These are phyloP conservation scores for Synergus gifuensis DNA, from an alignment of 2,888 invertebrate genomes.

Conservation along the genomic window DNA sequence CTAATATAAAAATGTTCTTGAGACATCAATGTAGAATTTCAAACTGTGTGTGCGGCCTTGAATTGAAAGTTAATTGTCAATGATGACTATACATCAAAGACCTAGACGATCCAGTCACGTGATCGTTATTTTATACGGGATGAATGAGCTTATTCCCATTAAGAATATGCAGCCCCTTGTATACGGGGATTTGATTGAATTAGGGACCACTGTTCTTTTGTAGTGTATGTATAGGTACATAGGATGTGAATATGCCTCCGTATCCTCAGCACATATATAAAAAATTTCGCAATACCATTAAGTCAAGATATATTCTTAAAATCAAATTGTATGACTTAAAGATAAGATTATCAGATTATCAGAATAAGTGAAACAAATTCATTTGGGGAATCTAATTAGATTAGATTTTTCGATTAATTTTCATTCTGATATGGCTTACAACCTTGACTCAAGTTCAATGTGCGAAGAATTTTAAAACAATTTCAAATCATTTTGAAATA, in stretches of 20 bases:
- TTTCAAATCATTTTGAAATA: not conserved
- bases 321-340: not conserved
- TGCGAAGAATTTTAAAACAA: not conserved
- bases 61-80: constrained; percentile 68
- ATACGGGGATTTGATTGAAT: constrained; percentile 32
- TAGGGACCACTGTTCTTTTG: constrained; percentile 35
- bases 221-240: constrained; percentile 19
- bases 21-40: constrained; percentile 45
- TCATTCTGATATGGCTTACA: not conserved
- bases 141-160: constrained; percentile 71
- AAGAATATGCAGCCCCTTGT: constrained; percentile 50
- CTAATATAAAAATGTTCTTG: constrained; percentile 46
- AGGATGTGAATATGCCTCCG: constrained; percentile 32
- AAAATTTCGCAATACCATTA: not conserved
- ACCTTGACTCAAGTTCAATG: not conserved
- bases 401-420: not conserved
- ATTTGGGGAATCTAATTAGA: not conserved
- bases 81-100: constrained; percentile 64
- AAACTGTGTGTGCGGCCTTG: constrained; percentile 58
- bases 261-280: constrained; percentile 29
- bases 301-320: constrained; percentile 2
- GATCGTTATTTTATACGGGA: constrained; percentile 65
- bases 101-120: constrained; percentile 63
- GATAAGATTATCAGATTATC: not conserved
- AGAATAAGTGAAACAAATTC: not conserved